Evolutionary conservation across 35 echinoderm and acorn worm species (phyloP).

Genomic region (Apostichopus californicus): DNA sequence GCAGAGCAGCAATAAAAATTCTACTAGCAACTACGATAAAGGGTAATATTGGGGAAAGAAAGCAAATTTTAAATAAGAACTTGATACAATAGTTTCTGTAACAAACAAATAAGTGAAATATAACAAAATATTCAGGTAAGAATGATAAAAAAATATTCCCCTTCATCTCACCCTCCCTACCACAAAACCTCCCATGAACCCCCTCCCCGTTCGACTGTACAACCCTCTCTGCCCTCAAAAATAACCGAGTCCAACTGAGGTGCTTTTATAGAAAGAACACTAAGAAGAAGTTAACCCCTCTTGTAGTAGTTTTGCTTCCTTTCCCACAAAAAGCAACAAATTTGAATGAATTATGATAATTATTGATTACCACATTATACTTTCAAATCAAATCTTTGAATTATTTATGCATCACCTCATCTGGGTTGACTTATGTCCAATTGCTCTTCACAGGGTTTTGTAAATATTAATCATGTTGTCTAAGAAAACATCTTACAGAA

Average conservation of each 20-base stretch:
- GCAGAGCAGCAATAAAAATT: not conserved
- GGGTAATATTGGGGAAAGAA: not conserved
- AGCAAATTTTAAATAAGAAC: not conserved
- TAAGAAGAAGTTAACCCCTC: no score
- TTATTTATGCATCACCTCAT: no score
- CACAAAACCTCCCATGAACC: no score
- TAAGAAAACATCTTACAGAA: not conserved
- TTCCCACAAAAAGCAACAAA: no score
- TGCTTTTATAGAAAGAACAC: no score
- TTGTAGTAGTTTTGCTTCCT: no score
- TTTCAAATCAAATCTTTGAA: not conserved
- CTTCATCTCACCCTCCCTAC: no score
- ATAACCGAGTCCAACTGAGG: not conserved
- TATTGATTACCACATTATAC: no score
- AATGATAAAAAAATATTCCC: conserved; percentile 2
- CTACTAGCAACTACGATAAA: not conserved
- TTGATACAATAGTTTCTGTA: conserved; percentile 44
- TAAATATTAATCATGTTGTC: not conserved
- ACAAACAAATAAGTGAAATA: conserved; percentile 29
- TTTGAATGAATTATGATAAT: no score
- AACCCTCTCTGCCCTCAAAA: conserved; percentile 12
- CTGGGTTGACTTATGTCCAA: no score
- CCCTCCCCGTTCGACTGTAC: no score
- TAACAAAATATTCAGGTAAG: conserved; percentile 14
- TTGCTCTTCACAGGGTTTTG: no score